Conservation (phyloP, 2,113 vertebrate species). For the Falco punctatus region DNA sequence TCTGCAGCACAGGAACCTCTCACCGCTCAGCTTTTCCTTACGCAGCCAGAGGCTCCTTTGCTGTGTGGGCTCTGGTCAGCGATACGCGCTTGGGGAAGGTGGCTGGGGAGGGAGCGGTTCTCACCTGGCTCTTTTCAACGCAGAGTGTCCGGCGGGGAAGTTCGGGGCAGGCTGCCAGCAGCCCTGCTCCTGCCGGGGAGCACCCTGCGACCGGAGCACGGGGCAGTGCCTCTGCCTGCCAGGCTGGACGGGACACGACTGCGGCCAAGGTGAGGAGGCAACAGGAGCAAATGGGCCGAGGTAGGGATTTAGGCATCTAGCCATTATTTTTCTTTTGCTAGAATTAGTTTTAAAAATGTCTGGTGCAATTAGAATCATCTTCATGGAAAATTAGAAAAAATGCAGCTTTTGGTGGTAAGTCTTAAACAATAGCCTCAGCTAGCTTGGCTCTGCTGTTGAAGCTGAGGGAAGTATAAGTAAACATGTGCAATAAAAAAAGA, state of each 20-base stretch:
- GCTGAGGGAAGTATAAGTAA: background rate
- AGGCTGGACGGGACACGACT: slow-evolving; percentile 79
- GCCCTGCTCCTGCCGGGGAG: slow-evolving; percentile 82
- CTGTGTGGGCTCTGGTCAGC: background rate
- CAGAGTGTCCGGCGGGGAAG: slow-evolving; percentile 82
- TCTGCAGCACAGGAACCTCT: background rate
- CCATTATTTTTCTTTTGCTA: background rate
- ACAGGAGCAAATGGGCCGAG: rapidly evolving
- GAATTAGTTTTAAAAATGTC: background rate
- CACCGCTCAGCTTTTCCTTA: background rate
- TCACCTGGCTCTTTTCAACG: background rate
- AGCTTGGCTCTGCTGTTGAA: background rate
- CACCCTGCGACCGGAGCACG: slow-evolving; percentile 77
- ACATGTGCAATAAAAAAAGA: rapidly evolving
- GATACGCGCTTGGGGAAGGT: no score
- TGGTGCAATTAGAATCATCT: background rate
- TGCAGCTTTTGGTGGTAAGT: background rate
- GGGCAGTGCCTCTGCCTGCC: slow-evolving; percentile 85
- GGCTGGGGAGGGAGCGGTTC: rapidly evolving
- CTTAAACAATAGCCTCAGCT: background rate
- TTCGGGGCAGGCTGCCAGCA: slow-evolving; percentile 83
- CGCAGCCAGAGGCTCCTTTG: background rate
- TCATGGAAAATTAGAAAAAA: background rate
- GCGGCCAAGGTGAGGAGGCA: slow-evolving; percentile 83
- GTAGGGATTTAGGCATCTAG: background rate